Percentiles rank a stretch among this genome's conserved stretches.
phyloP scores from a whole-genome alignment of 2,888 invertebrate genomes.

The Leptinotarsa haldemani region DNA sequence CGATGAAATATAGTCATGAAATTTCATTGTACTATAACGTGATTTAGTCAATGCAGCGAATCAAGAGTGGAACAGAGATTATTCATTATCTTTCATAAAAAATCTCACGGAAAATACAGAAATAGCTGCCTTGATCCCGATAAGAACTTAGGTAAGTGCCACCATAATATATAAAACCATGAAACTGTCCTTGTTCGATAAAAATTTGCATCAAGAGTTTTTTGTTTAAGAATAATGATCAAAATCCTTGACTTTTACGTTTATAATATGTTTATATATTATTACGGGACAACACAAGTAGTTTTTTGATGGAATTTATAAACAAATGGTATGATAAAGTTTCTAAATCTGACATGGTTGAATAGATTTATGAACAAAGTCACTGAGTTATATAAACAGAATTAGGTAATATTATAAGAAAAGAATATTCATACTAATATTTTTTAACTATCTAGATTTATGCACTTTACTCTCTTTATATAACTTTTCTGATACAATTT shows the following conservation, averaged over 20 bases:
- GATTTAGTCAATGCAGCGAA: no score
- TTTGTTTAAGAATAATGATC: background rate
- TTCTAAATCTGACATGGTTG: background rate
- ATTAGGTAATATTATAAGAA: background rate
- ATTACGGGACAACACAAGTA: background rate
- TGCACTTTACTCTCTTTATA: no score
- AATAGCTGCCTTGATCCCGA: background rate
- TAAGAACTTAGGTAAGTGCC: background rate
- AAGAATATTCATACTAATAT: no score
- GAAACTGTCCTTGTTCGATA: constrained; percentile 15
- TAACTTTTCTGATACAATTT: no score
- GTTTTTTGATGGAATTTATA: background rate
- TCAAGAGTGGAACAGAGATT: no score
- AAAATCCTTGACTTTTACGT: constrained; percentile 4
- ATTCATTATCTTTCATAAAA: background rate
- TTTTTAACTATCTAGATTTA: no score
- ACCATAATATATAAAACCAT: constrained; percentile 15
- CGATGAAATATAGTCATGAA: no score
- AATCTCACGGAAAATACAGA: background rate
- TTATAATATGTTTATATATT: background rate
- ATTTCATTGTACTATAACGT: no score
- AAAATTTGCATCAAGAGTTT: background rate
- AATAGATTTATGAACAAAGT: background rate
- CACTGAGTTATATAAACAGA: background rate
- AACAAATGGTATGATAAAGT: background rate